These are phyloP conservation scores for Cephus spinipes DNA, from an alignment of 2,888 invertebrate species.

Conservation along the genomic window DNA sequence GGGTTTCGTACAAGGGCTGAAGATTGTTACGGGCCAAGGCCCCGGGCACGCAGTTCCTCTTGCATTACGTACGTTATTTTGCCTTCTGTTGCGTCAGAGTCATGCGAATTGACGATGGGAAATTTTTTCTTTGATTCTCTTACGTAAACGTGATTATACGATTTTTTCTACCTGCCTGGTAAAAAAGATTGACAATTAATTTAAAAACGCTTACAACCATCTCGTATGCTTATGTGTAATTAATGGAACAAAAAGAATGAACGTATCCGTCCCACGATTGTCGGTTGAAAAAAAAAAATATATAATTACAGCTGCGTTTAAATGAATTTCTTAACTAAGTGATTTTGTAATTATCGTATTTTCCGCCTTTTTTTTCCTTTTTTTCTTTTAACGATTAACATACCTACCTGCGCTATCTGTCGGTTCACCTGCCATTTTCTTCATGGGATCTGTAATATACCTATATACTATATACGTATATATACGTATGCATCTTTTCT, in stretches of 20 bases:
- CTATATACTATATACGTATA: background rate
- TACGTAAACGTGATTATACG: background rate
- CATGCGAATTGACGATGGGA: background rate
- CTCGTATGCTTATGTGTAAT: background rate
- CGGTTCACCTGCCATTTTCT: background rate
- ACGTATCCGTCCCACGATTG: background rate
- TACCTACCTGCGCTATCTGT: background rate
- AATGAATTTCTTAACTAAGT: background rate
- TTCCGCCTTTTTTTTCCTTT: background rate
- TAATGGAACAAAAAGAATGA: background rate
- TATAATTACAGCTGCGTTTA: background rate
- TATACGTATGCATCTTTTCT: background rate
- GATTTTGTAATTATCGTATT: background rate
- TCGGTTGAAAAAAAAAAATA: background rate
- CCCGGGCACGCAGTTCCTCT: background rate
- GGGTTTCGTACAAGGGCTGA: conserved; percentile 43
- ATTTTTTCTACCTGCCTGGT: background rate
- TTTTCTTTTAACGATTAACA: background rate
- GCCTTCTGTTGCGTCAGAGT: background rate
- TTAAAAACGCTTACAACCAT: background rate
- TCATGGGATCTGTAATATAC: background rate
- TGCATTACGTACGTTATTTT: background rate
- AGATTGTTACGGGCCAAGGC: conserved; percentile 37
- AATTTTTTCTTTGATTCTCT: background rate
- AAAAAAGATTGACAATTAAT: background rate